Evolutionary conservation across 2,797 vertebrate species (phyloP).

Genomic region (Pempheris klunzingeri): DNA sequence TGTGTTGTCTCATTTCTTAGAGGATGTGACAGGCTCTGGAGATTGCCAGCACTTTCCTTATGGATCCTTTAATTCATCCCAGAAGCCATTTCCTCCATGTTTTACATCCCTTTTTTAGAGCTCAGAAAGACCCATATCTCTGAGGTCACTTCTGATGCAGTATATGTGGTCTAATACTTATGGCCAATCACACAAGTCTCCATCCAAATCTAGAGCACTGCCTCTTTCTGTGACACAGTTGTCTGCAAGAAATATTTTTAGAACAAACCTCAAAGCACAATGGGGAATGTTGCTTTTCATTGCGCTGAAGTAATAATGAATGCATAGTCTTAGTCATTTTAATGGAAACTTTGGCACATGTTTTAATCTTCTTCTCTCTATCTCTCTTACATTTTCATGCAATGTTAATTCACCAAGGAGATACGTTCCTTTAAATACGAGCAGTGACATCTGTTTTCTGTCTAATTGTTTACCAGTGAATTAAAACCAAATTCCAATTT

Average conservation of each 20-base stretch:
- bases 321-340: constrained; percentile 42
- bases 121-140: constrained; percentile 19
- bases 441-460: constrained; percentile 84
- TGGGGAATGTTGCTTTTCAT: constrained; percentile 49
- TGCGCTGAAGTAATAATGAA: constrained; percentile 58
- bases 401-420: constrained; percentile 45
- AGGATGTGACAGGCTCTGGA: constrained; percentile 74
- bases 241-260: constrained; percentile 31
- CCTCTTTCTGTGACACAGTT: constrained; percentile 11
- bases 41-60: constrained; percentile 62
- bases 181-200: not conserved
- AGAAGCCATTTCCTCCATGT: constrained; percentile 56
- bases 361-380: constrained; percentile 44
- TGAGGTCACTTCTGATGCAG: constrained; percentile 17
- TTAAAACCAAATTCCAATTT: constrained; percentile 84
- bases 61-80: constrained; percentile 63
- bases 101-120: constrained; percentile 31
- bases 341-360: constrained; percentile 28
- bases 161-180: constrained; percentile 15
- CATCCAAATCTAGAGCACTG: not conserved
- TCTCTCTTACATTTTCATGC: constrained; percentile 24
- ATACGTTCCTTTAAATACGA: constrained; percentile 70
- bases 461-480: constrained; percentile 85
- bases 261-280: constrained; percentile 48
- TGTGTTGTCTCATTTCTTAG: constrained; percentile 71